Evolutionary conservation across 2,888 invertebrate genomes (phyloP), one percentile per base, ranked within the genome.

Genomic region (Abscondita cerata): DNA sequence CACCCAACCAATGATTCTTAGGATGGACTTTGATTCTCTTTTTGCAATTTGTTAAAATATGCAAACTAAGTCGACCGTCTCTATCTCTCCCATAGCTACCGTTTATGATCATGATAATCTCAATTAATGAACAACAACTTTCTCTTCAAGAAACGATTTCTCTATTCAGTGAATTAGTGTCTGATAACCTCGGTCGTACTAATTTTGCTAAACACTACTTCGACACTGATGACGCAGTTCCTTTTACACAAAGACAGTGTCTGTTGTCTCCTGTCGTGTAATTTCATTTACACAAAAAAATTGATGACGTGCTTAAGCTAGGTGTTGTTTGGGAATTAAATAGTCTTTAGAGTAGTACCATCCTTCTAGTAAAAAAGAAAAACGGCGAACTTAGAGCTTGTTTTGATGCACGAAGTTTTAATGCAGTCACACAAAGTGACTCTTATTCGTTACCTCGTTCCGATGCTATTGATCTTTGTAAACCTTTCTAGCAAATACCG

Each of bases 401-500:
- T 52, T 70, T 72, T 48, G 72, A 74, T 59, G 69, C 68, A 11
- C 48, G 73, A 13, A 66, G 66, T 31, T 52, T 73, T 0, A 75
- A 73, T 48, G 54, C 62, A 0, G 56, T 69, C 1, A 72, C 72
- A 1, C 67, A 69, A 58, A 25, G 60, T 48, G 70, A 73, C 57
- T 56, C 67, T 8, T 73, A 72, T 54, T 74, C 73, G 0, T 44
- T 75, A 2, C 73, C 71, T 2, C 47, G 53, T n/a, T 51, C 73
- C 0, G 66, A 67, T n/a, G 38, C 55, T 16, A 73, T 72, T 6
- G 70, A 73, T 57, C 53, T 73, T 2, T 65, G 58, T 11, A 54
- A 59, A 25, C 66, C 66, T 6, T 72, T 69, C 61, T 71, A 67
- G 68, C 72, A 75, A 58, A 64, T 75, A n/a, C 68, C 69, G 1